Percentiles rank a stretch among this genome's conserved stretches.
phyloP scores from a whole-genome alignment of 2,113 vertebrate species.

The Gadus chalcogrammus region DNA sequence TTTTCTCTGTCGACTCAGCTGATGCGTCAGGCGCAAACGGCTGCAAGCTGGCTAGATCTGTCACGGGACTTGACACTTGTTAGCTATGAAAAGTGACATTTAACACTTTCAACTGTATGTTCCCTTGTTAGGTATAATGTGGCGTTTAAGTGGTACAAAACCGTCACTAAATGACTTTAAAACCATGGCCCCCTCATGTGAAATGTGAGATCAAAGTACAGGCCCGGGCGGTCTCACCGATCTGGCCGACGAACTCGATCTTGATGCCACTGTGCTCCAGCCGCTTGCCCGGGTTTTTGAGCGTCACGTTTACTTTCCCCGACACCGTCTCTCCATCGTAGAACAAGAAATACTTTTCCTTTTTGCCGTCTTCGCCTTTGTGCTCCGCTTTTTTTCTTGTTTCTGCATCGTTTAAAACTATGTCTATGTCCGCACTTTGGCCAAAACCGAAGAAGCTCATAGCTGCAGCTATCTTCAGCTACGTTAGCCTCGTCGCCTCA shows the following conservation, averaged over 20 bases:
- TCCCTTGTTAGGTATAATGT: too few species aligned
- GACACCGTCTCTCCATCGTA: conserved; percentile 92
- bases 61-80: neutral
- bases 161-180: neutral
- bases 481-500: neutral
- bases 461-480: conserved; percentile 22
- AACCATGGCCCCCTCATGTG: neutral
- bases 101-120: too few species aligned
- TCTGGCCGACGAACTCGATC: conserved; percentile 92
- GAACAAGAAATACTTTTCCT: conserved; percentile 90
- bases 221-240: conserved; percentile 75
- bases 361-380: conserved; percentile 90
- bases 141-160: too few species aligned
- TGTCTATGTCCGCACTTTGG: conserved; percentile 89
- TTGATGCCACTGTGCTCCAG: conserved; percentile 95
- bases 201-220: conserved; percentile 3
- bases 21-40: neutral
- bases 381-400: conserved; percentile 89
- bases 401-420: conserved; percentile 87
- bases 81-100: neutral
- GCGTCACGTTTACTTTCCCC: conserved; percentile 84
- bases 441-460: conserved; percentile 97
- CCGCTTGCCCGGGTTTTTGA: conserved; percentile 87
- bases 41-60: neutral
- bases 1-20: neutral